A percentile compares a stretch with the other conserved stretches of the same genome.
phyloP scores from a whole-genome alignment of 2,797 vertebrate species.

The Crocodylus rhombifer region DNA sequence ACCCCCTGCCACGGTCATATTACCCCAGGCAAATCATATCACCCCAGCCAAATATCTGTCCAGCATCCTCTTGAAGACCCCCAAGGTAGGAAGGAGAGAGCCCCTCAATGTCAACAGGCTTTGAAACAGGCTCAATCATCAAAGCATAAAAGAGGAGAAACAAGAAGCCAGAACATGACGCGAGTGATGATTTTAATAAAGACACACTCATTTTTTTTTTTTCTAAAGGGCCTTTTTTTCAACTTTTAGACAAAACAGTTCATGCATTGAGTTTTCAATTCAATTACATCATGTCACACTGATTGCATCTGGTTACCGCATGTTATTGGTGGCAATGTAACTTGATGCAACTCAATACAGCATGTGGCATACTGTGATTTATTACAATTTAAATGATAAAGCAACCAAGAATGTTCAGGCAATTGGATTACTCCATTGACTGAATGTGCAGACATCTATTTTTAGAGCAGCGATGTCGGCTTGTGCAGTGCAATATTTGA shows the following conservation, averaged over 20 bases:
- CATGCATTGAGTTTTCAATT: conserved; percentile 49
- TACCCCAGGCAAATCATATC: too few relatives aligned
- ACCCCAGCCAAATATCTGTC: too few relatives aligned
- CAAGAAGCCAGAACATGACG: conserved; percentile 8
- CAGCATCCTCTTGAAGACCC: too few relatives aligned
- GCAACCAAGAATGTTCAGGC: conserved; percentile 78
- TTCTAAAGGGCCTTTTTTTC: not conserved
- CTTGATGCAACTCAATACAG: conserved; percentile 61
- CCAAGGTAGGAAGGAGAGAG: too few relatives aligned
- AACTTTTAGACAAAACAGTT: conserved; percentile 65
- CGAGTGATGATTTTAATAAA: conserved; percentile 31
- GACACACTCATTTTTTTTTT: conserved; percentile 28
- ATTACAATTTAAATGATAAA: conserved; percentile 82
- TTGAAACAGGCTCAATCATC: conserved; percentile 19
- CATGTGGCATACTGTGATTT: conserved; percentile 75
- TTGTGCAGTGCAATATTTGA: conserved; percentile 60
- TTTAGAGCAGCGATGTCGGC: conserved; percentile 72
- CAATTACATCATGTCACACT: conserved; percentile 54
- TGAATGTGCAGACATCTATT: conserved; percentile 78
- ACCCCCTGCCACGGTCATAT: too few relatives aligned
- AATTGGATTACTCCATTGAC: conserved; percentile 82
- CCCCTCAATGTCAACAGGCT: not conserved
- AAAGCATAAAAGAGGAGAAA: conserved; percentile 14
- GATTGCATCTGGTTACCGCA: conserved; percentile 76
- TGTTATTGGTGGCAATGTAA: conserved; percentile 65